phyloP scores from a whole-genome alignment of 2,113 vertebrate species.

The Silurus glanis region DNA sequence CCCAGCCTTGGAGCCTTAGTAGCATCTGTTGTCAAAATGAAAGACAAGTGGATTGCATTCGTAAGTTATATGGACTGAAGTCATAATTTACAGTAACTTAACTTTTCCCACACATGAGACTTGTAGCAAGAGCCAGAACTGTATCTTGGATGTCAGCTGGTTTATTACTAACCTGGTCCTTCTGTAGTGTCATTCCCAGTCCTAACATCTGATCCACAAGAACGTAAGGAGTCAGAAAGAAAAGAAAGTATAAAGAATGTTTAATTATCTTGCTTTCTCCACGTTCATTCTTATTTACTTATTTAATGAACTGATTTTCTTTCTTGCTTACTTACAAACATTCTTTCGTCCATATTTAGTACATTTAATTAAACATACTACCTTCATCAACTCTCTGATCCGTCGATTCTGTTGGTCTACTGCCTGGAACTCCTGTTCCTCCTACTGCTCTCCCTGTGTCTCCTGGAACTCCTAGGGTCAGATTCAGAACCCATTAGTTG shows the following conservation, averaged over 20 bases:
- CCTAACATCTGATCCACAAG: constrained; percentile 13
- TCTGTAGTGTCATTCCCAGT: constrained; percentile 30
- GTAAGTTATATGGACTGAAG: neutral
- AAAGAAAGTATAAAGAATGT: neutral
- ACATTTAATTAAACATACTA: constrained; percentile 22
- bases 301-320: neutral
- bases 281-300: neutral
- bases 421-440: constrained; percentile 50
- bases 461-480: constrained; percentile 39
- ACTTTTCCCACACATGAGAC: neutral
- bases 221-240: neutral
- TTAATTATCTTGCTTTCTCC: neutral
- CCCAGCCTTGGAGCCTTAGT: constrained; percentile 47
- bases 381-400: constrained; percentile 43
- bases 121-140: neutral
- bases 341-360: neutral
- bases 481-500: neutral
- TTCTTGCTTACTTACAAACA: no score
- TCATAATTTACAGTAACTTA: neutral
- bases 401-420: constrained; percentile 45
- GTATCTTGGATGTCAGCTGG: neutral
- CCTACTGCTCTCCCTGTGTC: constrained; percentile 47
- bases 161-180: constrained; percentile 39
- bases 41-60: neutral
- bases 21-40: constrained; percentile 35